phyloP scores from a whole-genome alignment of 2,797 vertebrate genomes.

The Manis pentadactyla region DNA sequence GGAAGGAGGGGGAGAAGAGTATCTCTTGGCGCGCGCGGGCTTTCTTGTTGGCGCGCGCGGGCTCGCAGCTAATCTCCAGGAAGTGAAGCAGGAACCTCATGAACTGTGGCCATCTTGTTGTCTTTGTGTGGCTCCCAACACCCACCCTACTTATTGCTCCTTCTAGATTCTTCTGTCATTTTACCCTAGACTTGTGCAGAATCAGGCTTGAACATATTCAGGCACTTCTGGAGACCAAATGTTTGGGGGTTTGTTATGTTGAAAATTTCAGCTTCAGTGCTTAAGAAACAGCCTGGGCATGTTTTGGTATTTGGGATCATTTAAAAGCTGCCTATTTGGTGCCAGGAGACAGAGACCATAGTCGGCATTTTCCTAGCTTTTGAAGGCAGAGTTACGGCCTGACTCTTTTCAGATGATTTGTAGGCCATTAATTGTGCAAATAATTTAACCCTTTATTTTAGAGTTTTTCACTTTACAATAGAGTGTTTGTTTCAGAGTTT shows the following conservation, averaged over 20 bases:
- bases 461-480: not conserved
- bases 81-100: no score
- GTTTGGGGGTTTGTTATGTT: slow-evolving; percentile 74
- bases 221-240: slow-evolving; percentile 75
- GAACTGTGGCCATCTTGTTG: no score
- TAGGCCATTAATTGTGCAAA: not conserved
- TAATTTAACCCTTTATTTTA: slow-evolving; percentile 22
- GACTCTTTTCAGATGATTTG: slow-evolving; percentile 36
- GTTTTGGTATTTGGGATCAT: slow-evolving; percentile 74
- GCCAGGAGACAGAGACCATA: slow-evolving; percentile 65
- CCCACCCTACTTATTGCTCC: not conserved
- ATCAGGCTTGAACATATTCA: slow-evolving; percentile 69
- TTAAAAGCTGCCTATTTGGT: slow-evolving; percentile 58
- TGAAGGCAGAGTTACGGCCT: slow-evolving; percentile 12
- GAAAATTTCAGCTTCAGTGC: slow-evolving; percentile 72
- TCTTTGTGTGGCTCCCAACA: no score
- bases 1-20: no score
- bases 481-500: not conserved
- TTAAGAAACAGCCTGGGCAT: slow-evolving; percentile 74
- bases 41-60: no score
- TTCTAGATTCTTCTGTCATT: slow-evolving; percentile 43
- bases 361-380: slow-evolving; percentile 54
- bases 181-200: slow-evolving; percentile 53
- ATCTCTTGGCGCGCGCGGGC: no score
- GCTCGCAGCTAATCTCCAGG: no score